These are phyloP conservation scores for Pseudomyrmex gracilis DNA, from an alignment of 1,140 invertebrate species.

Conservation along the genomic window DNA sequence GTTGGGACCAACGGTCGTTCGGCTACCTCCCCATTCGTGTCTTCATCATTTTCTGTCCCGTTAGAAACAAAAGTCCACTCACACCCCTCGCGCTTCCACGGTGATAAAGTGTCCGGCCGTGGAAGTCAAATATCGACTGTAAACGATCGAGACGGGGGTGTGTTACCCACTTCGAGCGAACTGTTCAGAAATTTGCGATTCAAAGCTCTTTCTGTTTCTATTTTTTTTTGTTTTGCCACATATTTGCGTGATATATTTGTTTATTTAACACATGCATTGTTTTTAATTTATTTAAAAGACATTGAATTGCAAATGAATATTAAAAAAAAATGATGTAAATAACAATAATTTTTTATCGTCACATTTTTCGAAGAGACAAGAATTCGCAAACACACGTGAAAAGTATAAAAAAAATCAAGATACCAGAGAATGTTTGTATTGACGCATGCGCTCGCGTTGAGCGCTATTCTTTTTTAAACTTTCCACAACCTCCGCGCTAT, in stretches of 20 bases:
- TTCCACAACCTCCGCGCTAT: conserved; percentile 78
- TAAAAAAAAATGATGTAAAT: no score
- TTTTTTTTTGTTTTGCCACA: background rate
- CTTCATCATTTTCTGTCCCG: conserved; percentile 73
- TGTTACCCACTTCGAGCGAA: conserved; percentile 24
- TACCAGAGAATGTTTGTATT: conserved; percentile 69
- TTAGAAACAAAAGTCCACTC: conserved; percentile 59
- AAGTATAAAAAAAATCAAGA: conserved; percentile 38
- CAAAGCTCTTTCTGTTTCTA: conserved; percentile 19
- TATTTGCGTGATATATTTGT: no score
- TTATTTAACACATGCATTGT: no score
- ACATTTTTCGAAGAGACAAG: background rate
- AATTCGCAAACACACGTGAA: background rate
- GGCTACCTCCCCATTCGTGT: conserved; percentile 56
- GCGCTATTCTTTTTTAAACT: conserved; percentile 77
- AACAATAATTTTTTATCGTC: background rate
- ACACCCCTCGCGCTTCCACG: background rate
- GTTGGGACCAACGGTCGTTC: conserved; percentile 67
- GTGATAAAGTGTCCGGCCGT: conserved; percentile 54
- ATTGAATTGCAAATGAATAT: no score
- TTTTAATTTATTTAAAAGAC: no score
- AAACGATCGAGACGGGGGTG: conserved; percentile 38
- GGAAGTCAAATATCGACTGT: conserved; percentile 55
- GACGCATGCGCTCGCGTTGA: conserved; percentile 77
- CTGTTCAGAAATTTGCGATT: conserved; percentile 39